Base-by-base conservation (phyloP, 1,140 invertebrate genomes). In the Heliothis subflexa region DNA sequence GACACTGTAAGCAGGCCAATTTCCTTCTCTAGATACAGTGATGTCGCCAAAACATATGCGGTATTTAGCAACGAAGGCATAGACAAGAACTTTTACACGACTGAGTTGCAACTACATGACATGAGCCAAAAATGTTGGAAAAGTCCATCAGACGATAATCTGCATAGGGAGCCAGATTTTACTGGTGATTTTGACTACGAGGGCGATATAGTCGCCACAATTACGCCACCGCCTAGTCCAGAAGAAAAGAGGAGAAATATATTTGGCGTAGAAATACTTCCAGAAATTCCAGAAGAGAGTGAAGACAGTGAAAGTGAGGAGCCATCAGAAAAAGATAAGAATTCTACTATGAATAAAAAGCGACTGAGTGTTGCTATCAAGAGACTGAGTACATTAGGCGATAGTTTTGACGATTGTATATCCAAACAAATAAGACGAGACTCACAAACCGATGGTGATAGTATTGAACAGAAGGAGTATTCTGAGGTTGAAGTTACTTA, bases 211-310 rank as follows among this genome's bases (percentile, higher is more conserved):
- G 83, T 83, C 54, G 78, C 76, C 1, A 93, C 88, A 13, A 89
- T 92, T 50, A 94, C 93, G 16, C 93, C 93, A 25, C 93, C 93
- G 9, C 92, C 92, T n/a, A 94, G 93, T 81, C 93, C 93, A 13
- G 92, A 95, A 79, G 91, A 93, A 74, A 92, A 90, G 66, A 83
- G 89, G 74, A 89, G 90, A 77, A 93, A 92, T 81, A 86, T 93
- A 50, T 93, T 93, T 73, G 94, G 94, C 25, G 92, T 95, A 55
- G 90, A 95, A 80, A 93, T 95, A 82, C 86, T 95, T 76, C 94
- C 95, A 45, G 92, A 94, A 85, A 95, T 95, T 83, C 89, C 91
- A 0, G 95, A 95, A 83, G 95, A 95, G 84, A 94, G 88, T 55
- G 94, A 95, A 85, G 90, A 91, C 21, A 91, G 86, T 68, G 91